These are phyloP conservation scores for Dryomyza anilis DNA, from an alignment of 2,888 invertebrate species.

Conservation along the genomic window DNA sequence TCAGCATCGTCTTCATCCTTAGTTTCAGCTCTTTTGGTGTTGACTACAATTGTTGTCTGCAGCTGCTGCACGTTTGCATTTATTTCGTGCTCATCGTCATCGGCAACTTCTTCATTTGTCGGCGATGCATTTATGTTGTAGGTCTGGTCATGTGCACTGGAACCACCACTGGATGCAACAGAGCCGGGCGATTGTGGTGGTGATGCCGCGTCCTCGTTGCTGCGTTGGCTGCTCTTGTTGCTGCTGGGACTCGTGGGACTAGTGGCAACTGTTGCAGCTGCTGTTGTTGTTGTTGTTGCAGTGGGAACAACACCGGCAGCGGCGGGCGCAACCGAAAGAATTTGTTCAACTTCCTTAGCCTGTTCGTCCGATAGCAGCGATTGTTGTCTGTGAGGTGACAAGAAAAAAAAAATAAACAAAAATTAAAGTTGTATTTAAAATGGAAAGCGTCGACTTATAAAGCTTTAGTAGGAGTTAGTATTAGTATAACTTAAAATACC, in stretches of 20 bases:
- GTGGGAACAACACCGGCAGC: constrained; percentile 56
- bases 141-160: constrained; percentile 15
- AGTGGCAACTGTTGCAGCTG: too few species aligned
- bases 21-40: too few species aligned
- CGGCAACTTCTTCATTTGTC: neutral
- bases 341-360: constrained; percentile 84
- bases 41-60: too few species aligned
- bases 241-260: constrained; percentile 50
- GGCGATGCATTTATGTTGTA: constrained; percentile 24
- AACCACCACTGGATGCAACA: constrained; percentile 8
- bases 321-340: constrained; percentile 69
- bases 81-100: neutral
- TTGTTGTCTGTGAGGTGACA: constrained; percentile 68
- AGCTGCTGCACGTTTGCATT: constrained; percentile 24
- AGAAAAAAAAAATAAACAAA: constrained; percentile 19
- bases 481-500: too few species aligned
- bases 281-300: constrained; percentile 52
- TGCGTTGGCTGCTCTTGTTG: constrained; percentile 30
- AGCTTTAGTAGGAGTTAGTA: neutral
- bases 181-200: constrained; percentile 19
- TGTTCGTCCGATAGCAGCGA: constrained; percentile 85
- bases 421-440: neutral
- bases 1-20: constrained; percentile 25
- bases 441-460: neutral
- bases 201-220: constrained; percentile 21